phyloP scores from a whole-genome alignment of 2,113 vertebrate genomes.

The Pelusios castaneus region DNA sequence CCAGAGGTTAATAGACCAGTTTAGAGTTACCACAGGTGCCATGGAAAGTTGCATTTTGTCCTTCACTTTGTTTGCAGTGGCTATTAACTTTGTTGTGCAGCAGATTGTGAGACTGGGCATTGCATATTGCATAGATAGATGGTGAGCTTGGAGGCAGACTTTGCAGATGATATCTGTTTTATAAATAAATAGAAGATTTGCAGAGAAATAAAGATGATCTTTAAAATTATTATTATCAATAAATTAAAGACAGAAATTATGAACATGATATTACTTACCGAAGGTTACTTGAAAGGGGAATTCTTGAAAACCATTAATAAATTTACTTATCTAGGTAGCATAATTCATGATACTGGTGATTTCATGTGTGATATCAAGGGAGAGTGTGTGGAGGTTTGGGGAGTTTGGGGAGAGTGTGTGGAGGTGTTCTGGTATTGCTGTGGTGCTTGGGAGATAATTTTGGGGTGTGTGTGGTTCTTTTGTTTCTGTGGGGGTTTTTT shows the following conservation, averaged over 20 bases:
- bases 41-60: not conserved
- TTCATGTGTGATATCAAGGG: not conserved
- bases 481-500: too few relatives aligned
- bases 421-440: too few relatives aligned
- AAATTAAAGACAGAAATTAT: constrained; percentile 45
- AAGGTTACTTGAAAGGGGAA: constrained; percentile 18
- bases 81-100: not conserved
- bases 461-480: too few relatives aligned
- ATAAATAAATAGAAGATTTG: not conserved
- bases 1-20: not conserved
- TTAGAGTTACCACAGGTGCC: not conserved
- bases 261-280: constrained; percentile 36
- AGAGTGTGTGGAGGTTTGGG: too few relatives aligned
- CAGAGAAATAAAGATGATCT: constrained; percentile 67
- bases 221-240: constrained; percentile 42
- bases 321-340: constrained; percentile 14
- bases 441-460: too few relatives aligned
- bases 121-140: not conserved
- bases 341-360: not conserved
- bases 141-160: not conserved
- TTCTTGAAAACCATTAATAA: not conserved
- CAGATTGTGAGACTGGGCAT: not conserved
- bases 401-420: too few relatives aligned
- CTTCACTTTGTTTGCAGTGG: not conserved
- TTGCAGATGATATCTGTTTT: not conserved